Evolutionary conservation across 2,888 invertebrate genomes (phyloP).

Genomic region (Ectemnius cavifrons): DNA sequence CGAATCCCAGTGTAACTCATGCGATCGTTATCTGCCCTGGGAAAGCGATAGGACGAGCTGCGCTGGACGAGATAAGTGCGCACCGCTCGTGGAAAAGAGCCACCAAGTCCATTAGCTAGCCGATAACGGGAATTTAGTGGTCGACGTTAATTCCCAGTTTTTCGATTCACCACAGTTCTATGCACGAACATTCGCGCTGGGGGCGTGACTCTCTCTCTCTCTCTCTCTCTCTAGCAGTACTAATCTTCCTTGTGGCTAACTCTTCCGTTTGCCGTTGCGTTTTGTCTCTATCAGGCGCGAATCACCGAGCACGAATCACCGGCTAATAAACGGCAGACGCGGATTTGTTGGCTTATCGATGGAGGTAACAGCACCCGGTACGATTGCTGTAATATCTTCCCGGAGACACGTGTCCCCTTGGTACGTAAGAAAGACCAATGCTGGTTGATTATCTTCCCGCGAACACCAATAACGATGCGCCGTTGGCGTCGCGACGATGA

Average conservation of each 20-base stretch:
- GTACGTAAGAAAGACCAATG: background rate
- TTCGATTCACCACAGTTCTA: background rate
- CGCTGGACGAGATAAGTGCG: conserved; percentile 22
- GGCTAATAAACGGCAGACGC: background rate
- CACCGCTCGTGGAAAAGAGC: conserved; percentile 15
- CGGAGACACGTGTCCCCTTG: background rate
- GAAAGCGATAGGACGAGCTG: conserved; percentile 46
- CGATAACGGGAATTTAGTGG: background rate
- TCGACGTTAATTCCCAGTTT: background rate
- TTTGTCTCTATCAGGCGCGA: background rate
- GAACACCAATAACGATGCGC: background rate
- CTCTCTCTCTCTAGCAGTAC: background rate
- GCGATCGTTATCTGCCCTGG: conserved; percentile 55
- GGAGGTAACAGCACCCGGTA: background rate
- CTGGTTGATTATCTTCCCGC: background rate
- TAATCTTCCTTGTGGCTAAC: background rate
- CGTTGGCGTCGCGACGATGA: too few relatives aligned
- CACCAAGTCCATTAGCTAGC: conserved; percentile 4
- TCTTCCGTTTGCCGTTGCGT: background rate
- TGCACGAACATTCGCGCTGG: background rate
- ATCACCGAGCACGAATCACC: background rate
- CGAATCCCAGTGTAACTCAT: conserved; percentile 41
- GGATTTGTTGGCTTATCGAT: conserved; percentile 7
- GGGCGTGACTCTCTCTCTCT: too few relatives aligned
- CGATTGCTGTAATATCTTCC: background rate